phyloP scores from a whole-genome alignment of 2,888 invertebrate species.

The Nemurella pictetii region DNA sequence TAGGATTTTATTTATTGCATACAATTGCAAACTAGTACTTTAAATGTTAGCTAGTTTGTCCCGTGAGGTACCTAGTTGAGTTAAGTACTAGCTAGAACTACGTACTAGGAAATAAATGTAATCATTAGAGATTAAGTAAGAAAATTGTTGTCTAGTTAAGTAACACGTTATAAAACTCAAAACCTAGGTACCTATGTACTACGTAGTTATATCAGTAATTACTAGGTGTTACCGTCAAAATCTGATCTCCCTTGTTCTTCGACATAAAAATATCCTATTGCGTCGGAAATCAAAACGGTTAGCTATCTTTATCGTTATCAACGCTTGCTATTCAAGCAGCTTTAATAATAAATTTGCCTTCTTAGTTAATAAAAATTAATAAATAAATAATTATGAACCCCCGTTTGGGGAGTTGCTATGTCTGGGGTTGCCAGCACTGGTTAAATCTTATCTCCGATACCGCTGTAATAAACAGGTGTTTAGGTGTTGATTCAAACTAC shows the following conservation, averaged over 20 bases:
- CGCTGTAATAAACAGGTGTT: no score
- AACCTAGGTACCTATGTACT: no score
- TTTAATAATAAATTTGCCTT: neutral
- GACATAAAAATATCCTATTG: neutral
- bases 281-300: neutral
- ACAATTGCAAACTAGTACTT: neutral
- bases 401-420: neutral
- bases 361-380: neutral
- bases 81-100: neutral
- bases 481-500: no score
- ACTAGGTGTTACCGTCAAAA: neutral
- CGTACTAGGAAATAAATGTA: neutral
- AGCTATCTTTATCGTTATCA: neutral
- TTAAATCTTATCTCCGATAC: neutral
- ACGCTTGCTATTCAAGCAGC: neutral
- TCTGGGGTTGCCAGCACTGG: neutral
- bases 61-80: no score
- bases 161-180: neutral
- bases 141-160: neutral
- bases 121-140: neutral
- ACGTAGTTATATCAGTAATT: neutral
- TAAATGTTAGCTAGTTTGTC: neutral
- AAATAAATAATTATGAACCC: neutral
- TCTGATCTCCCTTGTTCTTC: neutral
- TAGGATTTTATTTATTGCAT: neutral